Evolutionary conservation across 92 coral and sea anemone genomes (phyloP).

Genomic region (Desmophyllum pertusum): DNA sequence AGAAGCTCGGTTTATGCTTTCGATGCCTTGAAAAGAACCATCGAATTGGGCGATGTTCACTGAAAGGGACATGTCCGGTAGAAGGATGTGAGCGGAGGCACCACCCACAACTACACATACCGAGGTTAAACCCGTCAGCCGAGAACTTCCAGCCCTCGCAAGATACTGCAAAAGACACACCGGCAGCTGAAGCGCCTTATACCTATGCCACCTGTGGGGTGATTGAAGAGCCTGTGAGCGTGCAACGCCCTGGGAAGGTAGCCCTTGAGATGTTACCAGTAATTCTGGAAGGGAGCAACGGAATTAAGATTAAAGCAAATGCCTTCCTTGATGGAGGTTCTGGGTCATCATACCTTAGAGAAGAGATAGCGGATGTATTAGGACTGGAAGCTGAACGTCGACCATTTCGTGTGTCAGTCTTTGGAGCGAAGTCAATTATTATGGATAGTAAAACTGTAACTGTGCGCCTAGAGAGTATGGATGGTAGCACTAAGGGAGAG

Average conservation of each 20-base stretch:
- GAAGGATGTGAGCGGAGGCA: not conserved
- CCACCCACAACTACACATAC: not conserved
- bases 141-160: slow-evolving; percentile 8
- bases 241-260: not conserved
- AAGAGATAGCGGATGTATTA: slow-evolving; percentile 31
- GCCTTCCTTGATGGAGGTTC: slow-evolving; percentile 62
- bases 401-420: slow-evolving; percentile 15
- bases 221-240: not conserved
- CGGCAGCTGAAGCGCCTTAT: not conserved
- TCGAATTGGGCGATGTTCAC: not conserved
- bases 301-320: slow-evolving; percentile 32
- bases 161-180: not conserved
- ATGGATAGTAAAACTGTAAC: slow-evolving; percentile 22
- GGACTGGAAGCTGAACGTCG: slow-evolving; percentile 26
- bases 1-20: not conserved
- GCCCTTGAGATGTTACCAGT: slow-evolving; percentile 43
- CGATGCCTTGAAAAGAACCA: not conserved
- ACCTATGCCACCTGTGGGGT: not conserved
- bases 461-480: slow-evolving; percentile 11
- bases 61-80: slow-evolving; percentile 11
- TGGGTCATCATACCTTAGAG: slow-evolving; percentile 38
- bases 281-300: slow-evolving; percentile 15
- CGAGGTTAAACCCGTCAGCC: not conserved
- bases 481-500: slow-evolving; percentile 6
- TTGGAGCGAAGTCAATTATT: slow-evolving; percentile 22